Conservation (phyloP, 2,888 invertebrate species). For the Apodemia zela region DNA sequence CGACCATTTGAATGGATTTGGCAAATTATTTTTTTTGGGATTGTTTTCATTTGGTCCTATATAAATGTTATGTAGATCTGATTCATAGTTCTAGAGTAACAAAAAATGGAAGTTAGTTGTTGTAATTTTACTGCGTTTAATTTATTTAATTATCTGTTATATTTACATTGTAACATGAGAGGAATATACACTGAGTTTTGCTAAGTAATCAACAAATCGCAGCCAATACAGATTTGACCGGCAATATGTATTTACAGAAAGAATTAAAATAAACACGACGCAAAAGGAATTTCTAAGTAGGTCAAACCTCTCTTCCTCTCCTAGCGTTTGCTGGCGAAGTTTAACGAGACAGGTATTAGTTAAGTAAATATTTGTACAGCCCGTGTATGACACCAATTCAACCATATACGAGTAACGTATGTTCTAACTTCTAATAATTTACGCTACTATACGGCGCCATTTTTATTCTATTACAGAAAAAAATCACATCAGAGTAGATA, state of each 20-base stretch:
- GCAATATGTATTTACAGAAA: constrained; percentile 10
- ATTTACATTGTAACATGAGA: background rate
- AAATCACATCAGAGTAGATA: too few relatives aligned
- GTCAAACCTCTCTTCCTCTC: constrained; percentile 37
- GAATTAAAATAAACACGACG: background rate
- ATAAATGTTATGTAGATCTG: too few relatives aligned
- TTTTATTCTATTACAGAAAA: too few relatives aligned
- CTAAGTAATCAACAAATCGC: background rate
- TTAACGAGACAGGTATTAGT: constrained; percentile 32
- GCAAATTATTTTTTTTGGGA: too few relatives aligned
- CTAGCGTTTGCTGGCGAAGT: constrained; percentile 36
- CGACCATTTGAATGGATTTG: too few relatives aligned
- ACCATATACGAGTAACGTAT: background rate
- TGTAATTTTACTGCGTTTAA: too few relatives aligned
- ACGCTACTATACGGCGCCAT: too few relatives aligned
- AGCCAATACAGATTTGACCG: background rate
- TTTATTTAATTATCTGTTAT: background rate
- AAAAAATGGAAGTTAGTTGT: too few relatives aligned
- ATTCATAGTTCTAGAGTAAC: too few relatives aligned
- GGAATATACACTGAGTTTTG: background rate
- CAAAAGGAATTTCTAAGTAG: constrained; percentile 41
- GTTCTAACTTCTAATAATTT: background rate
- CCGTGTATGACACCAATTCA: background rate
- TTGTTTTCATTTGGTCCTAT: too few relatives aligned
- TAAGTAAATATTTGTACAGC: constrained; percentile 34